Percentiles rank a stretch among this genome's conserved stretches.
Evolutionary conservation across 2,888 invertebrate species (phyloP).

Genomic region (Drosophila recens): DNA sequence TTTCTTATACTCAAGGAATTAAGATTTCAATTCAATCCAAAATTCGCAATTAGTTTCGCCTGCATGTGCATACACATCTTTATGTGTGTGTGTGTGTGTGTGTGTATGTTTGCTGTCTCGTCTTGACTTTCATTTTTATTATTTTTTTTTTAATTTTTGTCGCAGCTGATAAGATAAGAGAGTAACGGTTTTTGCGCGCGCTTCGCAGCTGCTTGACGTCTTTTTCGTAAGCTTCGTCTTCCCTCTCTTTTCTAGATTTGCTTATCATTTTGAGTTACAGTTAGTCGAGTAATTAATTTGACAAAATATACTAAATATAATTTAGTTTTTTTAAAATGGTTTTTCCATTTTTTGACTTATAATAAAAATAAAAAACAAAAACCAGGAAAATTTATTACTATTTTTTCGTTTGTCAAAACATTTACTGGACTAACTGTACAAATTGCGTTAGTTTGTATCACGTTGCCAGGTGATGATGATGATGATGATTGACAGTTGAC

Average conservation of each 20-base stretch:
- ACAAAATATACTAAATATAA: neutral
- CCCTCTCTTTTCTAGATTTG: neutral
- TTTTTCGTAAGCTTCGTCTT: neutral
- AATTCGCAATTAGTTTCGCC: neutral
- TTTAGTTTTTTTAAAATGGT: too few species aligned
- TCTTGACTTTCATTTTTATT: neutral
- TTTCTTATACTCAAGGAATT: neutral
- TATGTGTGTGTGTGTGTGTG: too few species aligned
- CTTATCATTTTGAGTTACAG: neutral
- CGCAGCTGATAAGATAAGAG: conserved; percentile 54
- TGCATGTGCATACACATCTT: neutral
- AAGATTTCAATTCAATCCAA: neutral
- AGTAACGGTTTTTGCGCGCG: conserved; percentile 17
- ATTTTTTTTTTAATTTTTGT: conserved; percentile 4
- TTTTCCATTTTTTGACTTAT: neutral
- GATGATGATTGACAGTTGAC: conserved; percentile 22
- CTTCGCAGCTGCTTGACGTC: conserved; percentile 24
- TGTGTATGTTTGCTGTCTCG: too few species aligned
- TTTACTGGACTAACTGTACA: neutral
- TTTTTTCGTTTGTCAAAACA: neutral
- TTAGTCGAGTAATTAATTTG: neutral
- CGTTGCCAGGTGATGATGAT: conserved; percentile 31
- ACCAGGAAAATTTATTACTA: neutral
- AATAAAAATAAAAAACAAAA: neutral
- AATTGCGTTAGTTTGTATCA: conserved; percentile 23